Base-by-base conservation (phyloP, 2,888 invertebrate genomes). In the Drosophila neutralis region DNA sequence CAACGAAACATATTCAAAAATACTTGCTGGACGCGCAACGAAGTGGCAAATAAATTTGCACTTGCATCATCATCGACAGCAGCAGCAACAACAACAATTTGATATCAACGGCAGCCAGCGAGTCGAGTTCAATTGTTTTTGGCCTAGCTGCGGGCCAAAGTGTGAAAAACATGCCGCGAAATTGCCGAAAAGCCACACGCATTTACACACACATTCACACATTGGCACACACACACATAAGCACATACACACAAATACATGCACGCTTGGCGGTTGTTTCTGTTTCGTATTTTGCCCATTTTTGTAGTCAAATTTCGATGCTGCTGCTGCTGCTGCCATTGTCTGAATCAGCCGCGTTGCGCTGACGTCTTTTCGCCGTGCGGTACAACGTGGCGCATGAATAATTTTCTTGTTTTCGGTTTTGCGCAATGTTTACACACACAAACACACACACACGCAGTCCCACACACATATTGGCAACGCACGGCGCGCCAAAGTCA, bases 41-140 rank as follows among this genome's bases (percentile, higher is more conserved):
- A 85, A 87, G 88, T 85, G 88, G 88, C 88, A 85, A 88, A 85
- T 87, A 86, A 88, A 85, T 85, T 85, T 86, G 85, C 88, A 88
- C 85, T 85, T 85, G 88, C 88, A 85, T 86, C 85, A 85, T 82
- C 84, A 71, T 40, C 66, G 54, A 38, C 42, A 61, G 42, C 18
- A 38, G 8, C 33, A 40, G 1, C 48, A 66, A 48, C 57, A 60
- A 48, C 48, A 76, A 58, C 62, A 66, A 56, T 54, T 69, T 72
- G 59, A 78, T 73, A 80, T 80, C 74, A 79, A 69, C 83, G 85
- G 82, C 82, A 85, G 83, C 82, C 85, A 77, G 62, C 69, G 74
- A 80, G 83, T 83, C 81, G 83, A 82, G 83, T 81, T 82, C 83
- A 76, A 85, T 85, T 85, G 86, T 85, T 85, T 87, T 85, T 85